phyloP scores from a whole-genome alignment of 2,113 vertebrate genomes.

The Phocoena phocoena region DNA sequence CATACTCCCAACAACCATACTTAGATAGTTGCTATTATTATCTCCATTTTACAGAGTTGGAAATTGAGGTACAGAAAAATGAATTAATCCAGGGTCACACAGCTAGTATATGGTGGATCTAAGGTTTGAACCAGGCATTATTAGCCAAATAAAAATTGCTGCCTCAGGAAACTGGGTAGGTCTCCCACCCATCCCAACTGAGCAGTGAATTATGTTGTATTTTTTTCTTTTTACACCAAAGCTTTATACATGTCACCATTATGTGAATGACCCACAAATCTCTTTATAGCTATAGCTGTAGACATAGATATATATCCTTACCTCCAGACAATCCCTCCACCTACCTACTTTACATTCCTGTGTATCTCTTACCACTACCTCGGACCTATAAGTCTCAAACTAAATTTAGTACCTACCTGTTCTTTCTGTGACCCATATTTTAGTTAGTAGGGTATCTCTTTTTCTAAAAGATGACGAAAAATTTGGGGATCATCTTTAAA shows the following conservation, averaged over 20 bases:
- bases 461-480: background rate
- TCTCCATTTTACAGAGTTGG: background rate
- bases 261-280: background rate
- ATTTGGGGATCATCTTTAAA: background rate
- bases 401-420: background rate
- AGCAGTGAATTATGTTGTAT: background rate
- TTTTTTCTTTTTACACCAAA: background rate
- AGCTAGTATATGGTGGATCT: background rate
- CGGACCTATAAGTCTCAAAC: background rate
- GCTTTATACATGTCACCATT: background rate
- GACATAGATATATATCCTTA: background rate
- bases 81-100: background rate
- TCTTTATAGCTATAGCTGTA: background rate
- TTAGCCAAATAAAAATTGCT: background rate
- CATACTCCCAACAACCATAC: background rate
- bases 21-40: slow-evolving; percentile 23
- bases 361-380: background rate
- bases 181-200: background rate
- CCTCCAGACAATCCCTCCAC: background rate
- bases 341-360: background rate
- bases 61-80: slow-evolving; percentile 39
- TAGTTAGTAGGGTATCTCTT: background rate
- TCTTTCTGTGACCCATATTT: background rate
- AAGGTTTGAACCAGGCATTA: background rate
- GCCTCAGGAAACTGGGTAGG: background rate